Conservation (phyloP, 2,888 invertebrate genomes). For the Mechanitis messenoides region DNA sequence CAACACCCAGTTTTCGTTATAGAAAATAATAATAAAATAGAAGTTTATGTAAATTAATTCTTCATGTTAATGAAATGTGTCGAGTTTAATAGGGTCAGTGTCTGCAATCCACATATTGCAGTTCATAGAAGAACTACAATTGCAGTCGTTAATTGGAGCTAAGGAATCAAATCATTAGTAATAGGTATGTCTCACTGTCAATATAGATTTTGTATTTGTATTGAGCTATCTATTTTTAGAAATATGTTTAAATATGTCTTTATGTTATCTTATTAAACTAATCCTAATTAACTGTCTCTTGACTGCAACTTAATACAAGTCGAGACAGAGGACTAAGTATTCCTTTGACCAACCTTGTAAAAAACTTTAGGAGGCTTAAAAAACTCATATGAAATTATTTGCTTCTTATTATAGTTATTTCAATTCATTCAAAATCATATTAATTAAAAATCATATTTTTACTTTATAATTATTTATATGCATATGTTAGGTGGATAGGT, state of each 20-base stretch:
- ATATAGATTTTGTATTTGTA: neutral
- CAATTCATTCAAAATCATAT: too few relatives aligned
- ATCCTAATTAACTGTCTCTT: neutral
- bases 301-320: slow-evolving; percentile 1
- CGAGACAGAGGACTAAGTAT: neutral
- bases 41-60: neutral
- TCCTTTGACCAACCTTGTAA: neutral
- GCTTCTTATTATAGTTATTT: neutral
- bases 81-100: neutral
- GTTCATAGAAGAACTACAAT: slow-evolving; percentile 3
- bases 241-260: neutral
- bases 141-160: neutral
- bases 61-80: slow-evolving; percentile 5
- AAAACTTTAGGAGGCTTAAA: too few relatives aligned
- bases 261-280: slow-evolving; percentile 1
- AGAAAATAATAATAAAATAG: neutral
- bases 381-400: neutral
- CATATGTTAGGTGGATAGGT: neutral
- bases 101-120: neutral
- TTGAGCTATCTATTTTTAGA: neutral
- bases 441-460: neutral
- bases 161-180: slow-evolving; percentile 1
- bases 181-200: neutral
- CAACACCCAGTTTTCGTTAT: neutral
- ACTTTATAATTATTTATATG: neutral